phyloP scores from a whole-genome alignment of 2,797 vertebrate genomes.

The Neosilurus mollespiculum region DNA sequence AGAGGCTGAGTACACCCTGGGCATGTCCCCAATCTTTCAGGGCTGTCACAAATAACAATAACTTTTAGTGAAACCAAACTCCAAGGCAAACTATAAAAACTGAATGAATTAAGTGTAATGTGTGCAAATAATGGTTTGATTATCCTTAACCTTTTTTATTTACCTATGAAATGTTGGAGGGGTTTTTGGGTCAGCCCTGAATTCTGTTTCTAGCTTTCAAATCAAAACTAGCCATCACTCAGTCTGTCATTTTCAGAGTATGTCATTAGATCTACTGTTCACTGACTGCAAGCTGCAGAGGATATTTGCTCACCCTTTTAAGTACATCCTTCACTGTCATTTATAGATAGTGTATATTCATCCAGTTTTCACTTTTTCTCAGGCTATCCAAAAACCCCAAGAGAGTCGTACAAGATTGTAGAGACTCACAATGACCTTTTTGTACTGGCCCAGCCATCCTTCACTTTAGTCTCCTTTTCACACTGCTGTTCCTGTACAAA shows the following conservation, averaged over 20 bases:
- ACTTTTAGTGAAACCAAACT: neutral
- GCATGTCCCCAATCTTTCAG: too few species aligned
- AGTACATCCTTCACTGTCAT: neutral
- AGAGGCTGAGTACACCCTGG: too few species aligned
- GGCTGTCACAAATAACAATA: too few species aligned
- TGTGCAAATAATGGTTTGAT: too few species aligned
- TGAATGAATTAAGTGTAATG: too few species aligned
- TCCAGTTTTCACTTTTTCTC: neutral
- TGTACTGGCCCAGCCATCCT: constrained; percentile 18
- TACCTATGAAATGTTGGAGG: too few species aligned
- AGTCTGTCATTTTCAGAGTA: constrained; percentile 28
- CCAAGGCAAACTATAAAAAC: too few species aligned
- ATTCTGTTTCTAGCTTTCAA: neutral
- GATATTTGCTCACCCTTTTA: neutral
- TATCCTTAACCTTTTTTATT: too few species aligned
- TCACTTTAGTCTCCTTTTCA: constrained; percentile 19
- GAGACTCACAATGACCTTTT: constrained; percentile 40
- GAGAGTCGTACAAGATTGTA: constrained; percentile 1
- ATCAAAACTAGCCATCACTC: neutral
- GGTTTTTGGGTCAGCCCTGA: too few species aligned
- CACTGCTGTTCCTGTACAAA: constrained; percentile 7
- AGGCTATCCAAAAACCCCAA: constrained; percentile 21
- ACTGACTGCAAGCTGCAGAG: neutral
- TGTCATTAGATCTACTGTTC: constrained; percentile 4
- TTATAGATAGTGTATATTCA: constrained; percentile 23